Evolutionary conservation across 2,888 invertebrate genomes (phyloP).

Genomic region (Vanessa cardui): DNA sequence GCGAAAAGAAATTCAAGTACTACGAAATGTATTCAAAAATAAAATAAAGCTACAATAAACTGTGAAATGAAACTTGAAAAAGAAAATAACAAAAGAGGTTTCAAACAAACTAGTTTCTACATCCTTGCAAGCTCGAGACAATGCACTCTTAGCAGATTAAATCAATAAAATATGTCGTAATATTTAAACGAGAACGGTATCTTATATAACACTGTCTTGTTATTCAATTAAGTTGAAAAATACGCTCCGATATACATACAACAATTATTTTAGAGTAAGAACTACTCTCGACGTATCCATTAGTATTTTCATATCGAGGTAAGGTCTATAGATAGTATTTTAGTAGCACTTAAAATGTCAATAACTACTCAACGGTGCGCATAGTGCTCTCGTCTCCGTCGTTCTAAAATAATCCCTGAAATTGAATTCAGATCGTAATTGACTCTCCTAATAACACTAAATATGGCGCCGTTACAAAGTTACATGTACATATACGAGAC

Average conservation of each 20-base stretch:
- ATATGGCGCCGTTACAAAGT: conserved; percentile 32
- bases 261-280: background rate
- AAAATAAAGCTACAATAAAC: background rate
- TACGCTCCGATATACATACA: background rate
- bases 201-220: too few relatives aligned
- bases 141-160: background rate
- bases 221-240: background rate
- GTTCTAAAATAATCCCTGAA: conserved; percentile 28
- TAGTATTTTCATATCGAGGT: background rate
- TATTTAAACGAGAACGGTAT: background rate
- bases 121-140: conserved; percentile 6
- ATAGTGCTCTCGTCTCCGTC: conserved; percentile 15
- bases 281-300: background rate
- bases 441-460: conserved; percentile 26
- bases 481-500: conserved; percentile 1
- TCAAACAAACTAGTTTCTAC: conserved; percentile 5
- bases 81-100: background rate
- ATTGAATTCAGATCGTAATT: conserved; percentile 30
- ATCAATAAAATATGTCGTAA: conserved; percentile 5
- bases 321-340: background rate
- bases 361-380: conserved; percentile 19
- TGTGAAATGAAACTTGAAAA: background rate
- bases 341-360: conserved; percentile 21
- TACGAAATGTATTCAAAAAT: too few relatives aligned
- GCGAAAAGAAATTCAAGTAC: background rate